Base-by-base conservation (phyloP, 2,797 vertebrate species). In the Emydoidea blandingii region DNA sequence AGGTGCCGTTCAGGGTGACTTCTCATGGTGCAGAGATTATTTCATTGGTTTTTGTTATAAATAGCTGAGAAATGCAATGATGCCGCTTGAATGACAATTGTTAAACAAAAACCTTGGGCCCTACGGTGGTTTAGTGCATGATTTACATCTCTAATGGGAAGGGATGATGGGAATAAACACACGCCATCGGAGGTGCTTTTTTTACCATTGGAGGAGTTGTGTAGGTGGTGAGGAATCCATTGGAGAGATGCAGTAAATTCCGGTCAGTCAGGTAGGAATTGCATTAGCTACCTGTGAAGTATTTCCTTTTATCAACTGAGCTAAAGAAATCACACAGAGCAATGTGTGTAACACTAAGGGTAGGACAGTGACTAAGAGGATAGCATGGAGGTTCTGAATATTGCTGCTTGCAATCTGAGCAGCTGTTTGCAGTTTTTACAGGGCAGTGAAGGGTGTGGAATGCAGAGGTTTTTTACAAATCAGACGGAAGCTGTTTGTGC, bases 101-200 rank as follows among this genome's bases (percentile, higher is more conserved):
- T 47, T 54, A 47, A 84, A 87, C 53, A 16, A 0, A 4, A 91
- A 68, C 86, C 88, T 54, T 83, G 90, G 16, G 4, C 52, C 50
- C 8, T 0, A 31, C 54, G 53, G 49, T 49, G 0, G 0, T 49
- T 88, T 57, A 14, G 68, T 0, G 2, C 10, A 1, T 21, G 44
- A 2, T 79, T 92, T 37, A 6, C 49, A 14, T 50, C n/a, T 74
- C 62, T 25, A 27, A 85, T 79, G 53, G 18, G 86, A 47, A 41
- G 9, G 53, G n/a, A 41, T 12, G 41, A 10, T 27, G 2, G 52
- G 81, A 56, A 8, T 23, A 5, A 12, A 18, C 86, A 15, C 89
- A 89, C 50, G 1, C 59, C 72, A 1, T 79, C 74, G 50, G 83
- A 4, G 47, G 19, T 1, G 9, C 76, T 90, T 27, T 11, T 5